These are phyloP conservation scores for Euplexia lucipara DNA, from an alignment of 2,888 invertebrate genomes.

Conservation along the genomic window DNA sequence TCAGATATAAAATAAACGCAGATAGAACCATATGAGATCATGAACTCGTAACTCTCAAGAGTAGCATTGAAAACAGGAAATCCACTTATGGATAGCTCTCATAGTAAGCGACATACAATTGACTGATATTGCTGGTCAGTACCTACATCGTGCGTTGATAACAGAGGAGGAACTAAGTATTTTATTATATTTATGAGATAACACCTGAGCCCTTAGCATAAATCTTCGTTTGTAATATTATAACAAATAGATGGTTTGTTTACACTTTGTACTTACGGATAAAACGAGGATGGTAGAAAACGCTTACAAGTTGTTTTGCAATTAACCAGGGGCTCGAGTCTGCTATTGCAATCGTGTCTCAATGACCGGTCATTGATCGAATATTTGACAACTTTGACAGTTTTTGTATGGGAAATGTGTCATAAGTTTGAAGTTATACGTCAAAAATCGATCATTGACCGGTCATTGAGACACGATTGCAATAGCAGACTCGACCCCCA, in stretches of 20 bases:
- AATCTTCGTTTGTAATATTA: slow-evolving; percentile 73
- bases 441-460: no score
- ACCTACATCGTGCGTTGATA: slow-evolving; percentile 70
- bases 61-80: slow-evolving; percentile 71
- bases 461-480: no score
- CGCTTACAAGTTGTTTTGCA: slow-evolving; percentile 13
- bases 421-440: no score
- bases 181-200: slow-evolving; percentile 79
- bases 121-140: slow-evolving; percentile 51
- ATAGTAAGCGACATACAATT: slow-evolving; percentile 52
- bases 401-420: no score
- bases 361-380: no score
- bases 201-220: slow-evolving; percentile 77
- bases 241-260: slow-evolving; percentile 44
- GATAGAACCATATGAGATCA: slow-evolving; percentile 46
- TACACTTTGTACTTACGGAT: slow-evolving; percentile 30
- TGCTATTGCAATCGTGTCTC: no score
- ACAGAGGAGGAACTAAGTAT: slow-evolving; percentile 66
- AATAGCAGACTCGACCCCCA: no score
- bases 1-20: slow-evolving; percentile 39
- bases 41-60: slow-evolving; percentile 46
- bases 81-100: slow-evolving; percentile 74
- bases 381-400: no score
- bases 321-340: slow-evolving; percentile 8
- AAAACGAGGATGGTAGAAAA: slow-evolving; percentile 12